Evolutionary conservation across 2,888 invertebrate species (phyloP).

Genomic region (Nephrotoma flavescens): DNA sequence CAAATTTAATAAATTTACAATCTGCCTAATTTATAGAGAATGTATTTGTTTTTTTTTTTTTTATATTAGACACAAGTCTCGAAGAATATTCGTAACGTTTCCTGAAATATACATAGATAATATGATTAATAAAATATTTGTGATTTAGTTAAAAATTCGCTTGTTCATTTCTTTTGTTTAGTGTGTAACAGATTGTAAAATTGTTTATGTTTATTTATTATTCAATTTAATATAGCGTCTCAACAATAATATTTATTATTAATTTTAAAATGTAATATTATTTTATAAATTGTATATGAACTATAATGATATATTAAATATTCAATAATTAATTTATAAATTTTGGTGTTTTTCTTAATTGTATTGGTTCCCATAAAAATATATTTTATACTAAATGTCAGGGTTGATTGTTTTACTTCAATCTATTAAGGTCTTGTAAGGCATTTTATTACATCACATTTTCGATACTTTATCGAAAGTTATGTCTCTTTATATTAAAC

Average conservation of each 20-base stretch:
- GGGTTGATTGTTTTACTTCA: not conserved
- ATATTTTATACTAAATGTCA: not conserved
- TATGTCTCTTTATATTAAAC: too few relatives aligned
- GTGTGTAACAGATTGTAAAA: not conserved
- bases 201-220: not conserved
- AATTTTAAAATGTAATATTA: not conserved
- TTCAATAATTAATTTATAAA: not conserved
- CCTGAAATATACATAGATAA: not conserved
- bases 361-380: constrained; percentile 3
- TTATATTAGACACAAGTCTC: not conserved
- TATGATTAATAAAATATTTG: not conserved
- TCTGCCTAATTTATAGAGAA: not conserved
- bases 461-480: too few relatives aligned
- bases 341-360: constrained; percentile 3
- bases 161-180: not conserved
- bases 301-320: not conserved
- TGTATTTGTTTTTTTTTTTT: not conserved
- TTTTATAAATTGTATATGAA: not conserved
- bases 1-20: not conserved
- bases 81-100: not conserved
- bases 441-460: too few relatives aligned
- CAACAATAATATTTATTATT: not conserved
- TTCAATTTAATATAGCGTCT: not conserved
- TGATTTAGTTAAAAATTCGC: not conserved
- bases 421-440: too few relatives aligned